phyloP scores from a whole-genome alignment of 2,113 vertebrate species.

The Plecotus auritus region DNA sequence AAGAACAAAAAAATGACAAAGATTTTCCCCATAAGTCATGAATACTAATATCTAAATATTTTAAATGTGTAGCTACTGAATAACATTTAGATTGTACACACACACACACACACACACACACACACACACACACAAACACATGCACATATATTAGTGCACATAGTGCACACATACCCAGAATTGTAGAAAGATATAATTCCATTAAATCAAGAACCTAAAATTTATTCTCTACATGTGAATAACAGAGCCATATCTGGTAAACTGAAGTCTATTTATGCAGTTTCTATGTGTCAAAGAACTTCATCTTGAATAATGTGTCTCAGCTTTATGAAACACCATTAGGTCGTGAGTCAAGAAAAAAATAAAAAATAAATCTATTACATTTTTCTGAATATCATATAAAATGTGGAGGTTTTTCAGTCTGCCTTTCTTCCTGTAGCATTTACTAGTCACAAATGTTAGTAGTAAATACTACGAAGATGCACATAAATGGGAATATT shows the following conservation, averaged over 20 bases:
- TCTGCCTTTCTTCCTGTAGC: not conserved
- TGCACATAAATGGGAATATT: not conserved
- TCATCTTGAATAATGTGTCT: not conserved
- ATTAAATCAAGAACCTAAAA: not conserved
- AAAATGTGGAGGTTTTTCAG: not conserved
- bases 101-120: not conserved
- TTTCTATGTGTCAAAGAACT: not conserved
- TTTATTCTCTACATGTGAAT: not conserved
- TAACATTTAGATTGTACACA: not conserved
- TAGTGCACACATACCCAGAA: not conserved
- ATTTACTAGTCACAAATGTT: not conserved
- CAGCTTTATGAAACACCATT: not conserved
- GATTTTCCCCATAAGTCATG: fast-evolving
- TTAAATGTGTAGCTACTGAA: not conserved
- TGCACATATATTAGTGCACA: not conserved
- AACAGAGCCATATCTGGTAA: not conserved
- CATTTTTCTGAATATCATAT: not conserved
- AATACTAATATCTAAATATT: not conserved
- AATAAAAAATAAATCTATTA: not conserved
- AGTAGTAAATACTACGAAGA: not conserved
- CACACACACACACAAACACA: too few species aligned
- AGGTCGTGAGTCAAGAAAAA: not conserved
- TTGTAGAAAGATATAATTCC: not conserved
- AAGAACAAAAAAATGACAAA: not conserved
- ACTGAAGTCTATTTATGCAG: not conserved